Conservation (phyloP, 1,140 invertebrate species). For the Samia ricini region DNA sequence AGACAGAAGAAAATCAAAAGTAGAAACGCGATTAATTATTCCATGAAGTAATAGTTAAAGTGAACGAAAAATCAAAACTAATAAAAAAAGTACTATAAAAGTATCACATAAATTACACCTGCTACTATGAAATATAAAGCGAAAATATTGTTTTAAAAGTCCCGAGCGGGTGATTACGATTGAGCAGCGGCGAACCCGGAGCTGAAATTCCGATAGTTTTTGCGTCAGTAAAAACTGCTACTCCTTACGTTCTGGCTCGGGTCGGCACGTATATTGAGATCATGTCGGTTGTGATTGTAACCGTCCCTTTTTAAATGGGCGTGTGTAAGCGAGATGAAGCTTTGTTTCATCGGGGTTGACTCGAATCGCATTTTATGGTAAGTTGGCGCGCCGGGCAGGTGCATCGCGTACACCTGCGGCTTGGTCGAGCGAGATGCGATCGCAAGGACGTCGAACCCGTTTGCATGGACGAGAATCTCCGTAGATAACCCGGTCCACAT, state of each 20-base stretch:
- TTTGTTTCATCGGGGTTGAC: constrained; percentile 59
- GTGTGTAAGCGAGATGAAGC: constrained; percentile 43
- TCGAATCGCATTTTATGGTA: constrained; percentile 62
- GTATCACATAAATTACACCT: constrained; percentile 62
- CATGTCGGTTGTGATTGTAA: constrained; percentile 64
- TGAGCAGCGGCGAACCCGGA: constrained; percentile 51
- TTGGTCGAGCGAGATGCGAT: constrained; percentile 43
- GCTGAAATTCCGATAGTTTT: constrained; percentile 73
- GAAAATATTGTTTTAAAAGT: constrained; percentile 69
- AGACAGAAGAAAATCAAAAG: constrained; percentile 74
- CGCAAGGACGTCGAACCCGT: constrained; percentile 41
- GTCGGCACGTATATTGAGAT: constrained; percentile 57
- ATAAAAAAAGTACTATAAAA: constrained; percentile 44
- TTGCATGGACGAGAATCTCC: constrained; percentile 44
- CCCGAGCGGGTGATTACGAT: constrained; percentile 60
- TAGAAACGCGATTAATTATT: constrained; percentile 49
- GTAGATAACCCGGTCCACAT: constrained; percentile 52
- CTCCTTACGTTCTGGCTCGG: constrained; percentile 62
- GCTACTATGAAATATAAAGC: constrained; percentile 62
- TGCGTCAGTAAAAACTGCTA: constrained; percentile 74
- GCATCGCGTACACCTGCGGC: constrained; percentile 64
- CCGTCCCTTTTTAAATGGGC: constrained; percentile 34
- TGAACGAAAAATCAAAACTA: constrained; percentile 58
- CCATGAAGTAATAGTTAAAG: constrained; percentile 32
- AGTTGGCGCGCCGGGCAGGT: constrained; percentile 66